Conservation (phyloP, 1,140 invertebrate genomes). For the Achatina immaculata region DNA sequence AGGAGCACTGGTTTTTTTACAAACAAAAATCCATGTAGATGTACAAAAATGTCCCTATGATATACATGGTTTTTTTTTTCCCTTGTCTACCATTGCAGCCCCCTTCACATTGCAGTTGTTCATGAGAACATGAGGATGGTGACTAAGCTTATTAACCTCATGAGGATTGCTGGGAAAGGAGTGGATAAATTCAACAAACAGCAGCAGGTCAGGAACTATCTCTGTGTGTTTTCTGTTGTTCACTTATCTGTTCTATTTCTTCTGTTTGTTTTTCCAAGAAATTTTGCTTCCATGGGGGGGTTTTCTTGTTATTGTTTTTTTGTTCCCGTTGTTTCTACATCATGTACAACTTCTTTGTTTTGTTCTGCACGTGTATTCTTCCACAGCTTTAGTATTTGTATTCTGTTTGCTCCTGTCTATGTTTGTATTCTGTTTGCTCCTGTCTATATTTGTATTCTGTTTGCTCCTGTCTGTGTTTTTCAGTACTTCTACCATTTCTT, state of each 20-base stretch:
- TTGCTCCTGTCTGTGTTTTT: no score
- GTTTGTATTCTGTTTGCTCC: no score
- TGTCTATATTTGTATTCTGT: no score
- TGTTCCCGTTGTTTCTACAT: background rate
- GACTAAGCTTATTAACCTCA: conserved; percentile 58
- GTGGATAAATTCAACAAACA: conserved; percentile 62
- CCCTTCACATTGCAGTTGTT: conserved; percentile 64
- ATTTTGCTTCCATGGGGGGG: background rate
- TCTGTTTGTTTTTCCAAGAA: conserved; percentile 36
- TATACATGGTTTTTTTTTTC: background rate
- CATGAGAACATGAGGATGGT: conserved; percentile 61
- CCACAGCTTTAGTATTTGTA: no score
- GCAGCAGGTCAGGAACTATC: conserved; percentile 50
- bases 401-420: no score
- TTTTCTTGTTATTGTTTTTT: background rate
- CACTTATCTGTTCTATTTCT: conserved; percentile 34
- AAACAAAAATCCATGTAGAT: no score
- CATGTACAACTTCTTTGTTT: no score
- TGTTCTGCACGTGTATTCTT: no score
- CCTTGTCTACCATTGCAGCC: conserved; percentile 46
- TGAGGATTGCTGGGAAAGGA: conserved; percentile 54
- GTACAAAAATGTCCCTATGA: no score
- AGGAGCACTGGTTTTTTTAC: no score
- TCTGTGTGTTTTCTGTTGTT: background rate
- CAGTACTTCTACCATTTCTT: no score